A percentile compares a stretch with the other conserved stretches of the same genome.
Conservation (phyloP, 1,140 invertebrate genomes). For the Myzus persicae region DNA sequence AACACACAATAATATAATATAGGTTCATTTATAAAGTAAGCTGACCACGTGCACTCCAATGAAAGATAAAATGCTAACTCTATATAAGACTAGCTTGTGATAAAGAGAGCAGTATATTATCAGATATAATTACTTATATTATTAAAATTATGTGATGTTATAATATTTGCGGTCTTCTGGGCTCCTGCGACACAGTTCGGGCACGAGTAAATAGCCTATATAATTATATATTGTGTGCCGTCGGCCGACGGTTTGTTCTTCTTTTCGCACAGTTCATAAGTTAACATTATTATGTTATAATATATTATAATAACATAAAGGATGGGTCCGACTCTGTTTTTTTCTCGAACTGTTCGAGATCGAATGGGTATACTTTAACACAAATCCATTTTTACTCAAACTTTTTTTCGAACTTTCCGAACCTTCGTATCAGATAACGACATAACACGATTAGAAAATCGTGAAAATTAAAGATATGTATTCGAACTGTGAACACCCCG, state of each 20-base stretch:
- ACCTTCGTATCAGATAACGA: background rate
- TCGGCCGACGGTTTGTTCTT: background rate
- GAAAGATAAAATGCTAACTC: too few species aligned
- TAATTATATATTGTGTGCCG: background rate
- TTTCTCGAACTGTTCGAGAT: too few species aligned
- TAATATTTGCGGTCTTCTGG: background rate
- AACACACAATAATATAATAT: too few species aligned
- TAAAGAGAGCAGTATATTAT: too few species aligned
- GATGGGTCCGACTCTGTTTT: background rate
- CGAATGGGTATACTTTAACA: too few species aligned
- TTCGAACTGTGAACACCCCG: too few species aligned
- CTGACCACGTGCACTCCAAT: too few species aligned
- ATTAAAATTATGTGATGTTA: too few species aligned
- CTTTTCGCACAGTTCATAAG: background rate
- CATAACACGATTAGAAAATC: background rate
- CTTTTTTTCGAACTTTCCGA: background rate
- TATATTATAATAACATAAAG: background rate
- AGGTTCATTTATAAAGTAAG: too few species aligned
- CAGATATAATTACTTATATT: too few species aligned
- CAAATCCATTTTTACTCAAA: too few species aligned
- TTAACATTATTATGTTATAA: background rate
- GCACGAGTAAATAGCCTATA: background rate
- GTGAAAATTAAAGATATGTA: background rate
- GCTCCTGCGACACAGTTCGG: background rate
- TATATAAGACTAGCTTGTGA: too few species aligned